Percentiles rank a stretch among this genome's conserved stretches.
These are phyloP conservation scores for Galeopsomyia nigrocyanea DNA, from an alignment of 2,888 invertebrate genomes.

Conservation along the genomic window DNA sequence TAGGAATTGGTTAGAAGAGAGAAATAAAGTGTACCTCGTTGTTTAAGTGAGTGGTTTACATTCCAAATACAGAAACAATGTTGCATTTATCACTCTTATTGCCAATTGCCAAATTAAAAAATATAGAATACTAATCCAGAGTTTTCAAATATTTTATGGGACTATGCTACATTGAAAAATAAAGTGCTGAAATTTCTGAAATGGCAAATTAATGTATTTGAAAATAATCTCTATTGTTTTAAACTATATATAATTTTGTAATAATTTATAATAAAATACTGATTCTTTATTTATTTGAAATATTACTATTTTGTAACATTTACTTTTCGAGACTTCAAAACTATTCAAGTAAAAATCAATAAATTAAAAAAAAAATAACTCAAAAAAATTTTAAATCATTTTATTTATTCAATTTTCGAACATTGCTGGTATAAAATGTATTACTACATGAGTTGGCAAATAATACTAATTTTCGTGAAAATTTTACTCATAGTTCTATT, in stretches of 20 bases:
- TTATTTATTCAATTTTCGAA: background rate
- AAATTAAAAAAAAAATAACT: slow-evolving; percentile 10
- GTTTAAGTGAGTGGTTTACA: slow-evolving; percentile 53
- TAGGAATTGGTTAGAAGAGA: slow-evolving; percentile 33
- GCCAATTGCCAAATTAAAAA: slow-evolving; percentile 6
- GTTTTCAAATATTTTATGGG: slow-evolving; percentile 16
- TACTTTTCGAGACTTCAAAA: no score
- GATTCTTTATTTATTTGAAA: slow-evolving; percentile 26
- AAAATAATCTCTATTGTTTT: no score
- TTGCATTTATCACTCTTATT: slow-evolving; percentile 55
- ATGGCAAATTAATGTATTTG: no score
- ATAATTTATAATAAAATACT: no score
- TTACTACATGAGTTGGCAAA: no score
- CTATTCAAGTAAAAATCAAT: slow-evolving; percentile 10
- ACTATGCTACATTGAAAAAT: no score
- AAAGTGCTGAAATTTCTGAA: no score
- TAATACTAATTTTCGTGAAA: background rate
- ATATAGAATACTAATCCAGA: slow-evolving; percentile 24
- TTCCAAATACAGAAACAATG: slow-evolving; percentile 58
- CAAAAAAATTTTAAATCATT: background rate
- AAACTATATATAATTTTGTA: no score
- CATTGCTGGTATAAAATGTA: no score
- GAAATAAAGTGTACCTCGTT: slow-evolving; percentile 42
- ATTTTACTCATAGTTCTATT: no score
- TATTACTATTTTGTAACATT: background rate